Evolutionary conservation across 2,113 vertebrate genomes (phyloP), one percentile per base, ranked within the genome.

Genomic region (Bufo gargarizans): DNA sequence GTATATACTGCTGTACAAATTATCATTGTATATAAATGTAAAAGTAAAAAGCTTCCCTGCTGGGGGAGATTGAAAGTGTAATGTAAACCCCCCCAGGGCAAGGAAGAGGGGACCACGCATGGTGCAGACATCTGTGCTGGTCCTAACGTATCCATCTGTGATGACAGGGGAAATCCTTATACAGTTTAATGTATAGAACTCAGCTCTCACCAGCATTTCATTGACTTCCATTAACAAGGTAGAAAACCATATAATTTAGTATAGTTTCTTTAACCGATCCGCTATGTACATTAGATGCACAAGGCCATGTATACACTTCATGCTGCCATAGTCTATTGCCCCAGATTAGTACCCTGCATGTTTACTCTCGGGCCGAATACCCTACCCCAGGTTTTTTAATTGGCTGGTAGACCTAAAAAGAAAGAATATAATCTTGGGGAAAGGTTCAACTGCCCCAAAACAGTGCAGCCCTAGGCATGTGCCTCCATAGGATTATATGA

Each of bases 11-110:
- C 82, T 89, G 87, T 89, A 89, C 19, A 84, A 89, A 84, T 20
- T 89, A 76, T 61, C 81, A 84, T 58, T 89, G 87, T 89, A 89
- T 89, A 89, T 89, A 89, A 78, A 83, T 87, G 77, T 87, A 56
- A 56, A 56, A 79, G 59, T 77, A 61, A 78, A 22, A 43, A 53
- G 69, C 69, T 88, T 83, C 69, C 87, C 87, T 77, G 80, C 80
- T 77, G 80, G 71, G 59, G 76, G 74, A 71, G 86, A 79, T 56
- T 20, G 81, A 76, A 84, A 77, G 74, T 67, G 71, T 77, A 65
- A 84, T 47, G 82, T 33, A 33, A 56, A 55, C 11, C 67, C 65
- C 65, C 86, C 61, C 82, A 89, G 82, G 82, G 87, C 58, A 84
- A 56, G 80, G 67, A 78, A 69, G 72, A 47, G 58, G 56, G 76